Conservation (phyloP, 2,888 invertebrate species). For the Tenthredo distinguenda region DNA sequence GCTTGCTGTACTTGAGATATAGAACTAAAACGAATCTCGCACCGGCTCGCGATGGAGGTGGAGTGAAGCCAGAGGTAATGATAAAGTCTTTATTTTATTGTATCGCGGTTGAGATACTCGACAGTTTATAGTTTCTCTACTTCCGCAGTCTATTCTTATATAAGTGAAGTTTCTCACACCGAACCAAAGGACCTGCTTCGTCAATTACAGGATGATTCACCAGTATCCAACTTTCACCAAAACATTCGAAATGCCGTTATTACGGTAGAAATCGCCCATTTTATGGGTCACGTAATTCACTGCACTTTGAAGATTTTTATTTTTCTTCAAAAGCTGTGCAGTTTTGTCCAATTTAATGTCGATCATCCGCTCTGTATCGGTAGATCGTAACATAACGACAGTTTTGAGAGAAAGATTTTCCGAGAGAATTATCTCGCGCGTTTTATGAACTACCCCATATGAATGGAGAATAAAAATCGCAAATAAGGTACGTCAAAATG, state of each 20-base stretch:
- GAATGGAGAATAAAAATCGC: not conserved
- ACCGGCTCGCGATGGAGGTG: not conserved
- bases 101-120: not conserved
- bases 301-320: not conserved
- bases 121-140: not conserved
- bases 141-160: slow-evolving; percentile 14
- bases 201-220: slow-evolving; percentile 1
- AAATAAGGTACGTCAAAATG: not conserved
- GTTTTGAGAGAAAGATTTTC: not conserved
- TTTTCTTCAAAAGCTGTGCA: not conserved
- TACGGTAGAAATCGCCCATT: not conserved
- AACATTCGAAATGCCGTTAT: not conserved
- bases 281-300: not conserved
- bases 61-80: slow-evolving; percentile 13
- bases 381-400: not conserved
- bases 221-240: not conserved
- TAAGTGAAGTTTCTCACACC: not conserved
- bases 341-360: not conserved
- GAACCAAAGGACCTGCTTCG: slow-evolving; percentile 5
- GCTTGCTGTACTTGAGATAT: not conserved
- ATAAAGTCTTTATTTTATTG: slow-evolving; percentile 25
- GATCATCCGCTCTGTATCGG: not conserved
- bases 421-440: not conserved
- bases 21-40: slow-evolving; percentile 25
- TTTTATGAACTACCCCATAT: not conserved